Conservation (phyloP, 1,140 invertebrate genomes). For the Choristoneura fumiferana region DNA sequence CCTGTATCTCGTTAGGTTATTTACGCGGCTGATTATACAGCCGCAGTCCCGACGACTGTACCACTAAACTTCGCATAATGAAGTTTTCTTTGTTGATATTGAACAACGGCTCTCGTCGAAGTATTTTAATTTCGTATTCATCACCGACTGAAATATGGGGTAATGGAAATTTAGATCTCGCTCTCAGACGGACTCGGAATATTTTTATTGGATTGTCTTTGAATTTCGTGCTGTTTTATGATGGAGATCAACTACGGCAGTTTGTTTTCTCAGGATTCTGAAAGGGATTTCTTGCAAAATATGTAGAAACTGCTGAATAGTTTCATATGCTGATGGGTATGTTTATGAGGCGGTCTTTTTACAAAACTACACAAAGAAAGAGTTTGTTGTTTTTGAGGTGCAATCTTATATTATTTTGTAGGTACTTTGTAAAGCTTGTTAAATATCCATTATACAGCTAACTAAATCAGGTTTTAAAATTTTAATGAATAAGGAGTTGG, state of each 20-base stretch:
- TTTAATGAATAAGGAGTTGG: too few relatives aligned
- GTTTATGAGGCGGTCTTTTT: too few relatives aligned
- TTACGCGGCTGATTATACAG: slow-evolving; percentile 11
- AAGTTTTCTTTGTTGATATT: slow-evolving; percentile 18
- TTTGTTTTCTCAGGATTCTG: too few relatives aligned
- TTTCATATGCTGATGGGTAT: too few relatives aligned
- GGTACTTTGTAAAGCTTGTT: too few relatives aligned
- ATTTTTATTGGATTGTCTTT: slow-evolving; percentile 10
- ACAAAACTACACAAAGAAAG: too few relatives aligned
- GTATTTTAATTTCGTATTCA: slow-evolving; percentile 18
- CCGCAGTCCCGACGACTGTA: background rate
- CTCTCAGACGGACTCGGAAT: background rate
- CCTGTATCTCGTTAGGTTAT: slow-evolving; percentile 1
- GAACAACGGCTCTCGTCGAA: slow-evolving; percentile 5
- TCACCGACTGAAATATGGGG: slow-evolving; percentile 7
- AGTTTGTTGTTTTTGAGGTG: too few relatives aligned
- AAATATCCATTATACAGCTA: too few relatives aligned
- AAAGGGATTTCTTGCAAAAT: too few relatives aligned
- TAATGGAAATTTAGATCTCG: slow-evolving; percentile 4
- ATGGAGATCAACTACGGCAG: background rate
- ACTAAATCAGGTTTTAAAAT: too few relatives aligned
- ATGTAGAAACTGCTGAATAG: too few relatives aligned
- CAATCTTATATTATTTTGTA: too few relatives aligned
- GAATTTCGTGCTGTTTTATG: slow-evolving; percentile 2
- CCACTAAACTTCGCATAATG: background rate